Evolutionary conservation across 2,888 invertebrate species (phyloP).

Genomic region (Euplagia quadripunctaria): DNA sequence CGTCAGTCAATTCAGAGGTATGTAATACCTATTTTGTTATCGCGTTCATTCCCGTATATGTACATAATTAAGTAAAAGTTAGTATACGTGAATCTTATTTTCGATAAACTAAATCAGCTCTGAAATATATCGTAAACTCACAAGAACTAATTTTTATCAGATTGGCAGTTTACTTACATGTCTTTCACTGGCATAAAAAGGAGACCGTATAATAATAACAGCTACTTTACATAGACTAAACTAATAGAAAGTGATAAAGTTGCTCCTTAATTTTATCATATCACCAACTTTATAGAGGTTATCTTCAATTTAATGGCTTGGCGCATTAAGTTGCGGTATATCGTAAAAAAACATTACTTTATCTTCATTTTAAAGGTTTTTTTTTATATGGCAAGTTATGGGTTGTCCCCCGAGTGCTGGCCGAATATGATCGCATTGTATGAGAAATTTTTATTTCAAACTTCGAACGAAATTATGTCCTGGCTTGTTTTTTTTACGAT

Average conservation of each 20-base stretch:
- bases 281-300: conserved; percentile 26
- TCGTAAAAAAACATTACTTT: conserved; percentile 41
- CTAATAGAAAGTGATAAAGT: not conserved
- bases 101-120: not conserved
- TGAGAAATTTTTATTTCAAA: conserved; percentile 19
- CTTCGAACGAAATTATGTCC: conserved; percentile 7
- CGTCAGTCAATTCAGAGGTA: too few relatives aligned
- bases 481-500: conserved; percentile 6
- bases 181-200: not conserved
- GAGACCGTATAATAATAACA: not conserved
- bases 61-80: too few relatives aligned
- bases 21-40: too few relatives aligned
- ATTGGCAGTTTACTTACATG: not conserved
- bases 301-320: conserved; percentile 35
- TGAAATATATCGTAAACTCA: not conserved
- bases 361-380: conserved; percentile 43
- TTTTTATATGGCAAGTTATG: conserved; percentile 43
- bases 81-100: not conserved
- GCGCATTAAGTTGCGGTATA: conserved; percentile 38
- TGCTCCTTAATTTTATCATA: conserved; percentile 18
- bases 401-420: conserved; percentile 25
- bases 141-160: not conserved
- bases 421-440: conserved; percentile 27
- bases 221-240: conserved; percentile 2
- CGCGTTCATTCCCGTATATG: too few relatives aligned